Percentiles rank a stretch among this genome's conserved stretches.
Evolutionary conservation across 2,888 invertebrate species (phyloP).

Genomic region (Rutpela maculata): DNA sequence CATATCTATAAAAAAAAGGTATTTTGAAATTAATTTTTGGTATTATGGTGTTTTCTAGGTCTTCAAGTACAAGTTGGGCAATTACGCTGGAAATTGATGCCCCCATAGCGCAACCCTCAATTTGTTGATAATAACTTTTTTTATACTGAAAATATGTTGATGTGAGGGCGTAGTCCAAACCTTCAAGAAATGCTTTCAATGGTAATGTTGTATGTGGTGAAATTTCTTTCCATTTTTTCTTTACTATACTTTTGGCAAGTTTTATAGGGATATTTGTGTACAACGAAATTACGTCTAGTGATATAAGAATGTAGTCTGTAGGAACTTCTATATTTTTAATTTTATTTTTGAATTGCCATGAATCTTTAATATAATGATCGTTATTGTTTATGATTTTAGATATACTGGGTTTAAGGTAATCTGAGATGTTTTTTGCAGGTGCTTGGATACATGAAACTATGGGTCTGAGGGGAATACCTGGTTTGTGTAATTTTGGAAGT

Average conservation of each 20-base stretch:
- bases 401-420: conserved; percentile 24
- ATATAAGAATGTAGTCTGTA: conserved; percentile 15
- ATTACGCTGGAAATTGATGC: neutral
- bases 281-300: conserved; percentile 38
- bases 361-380: conserved; percentile 22
- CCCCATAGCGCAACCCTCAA: neutral
- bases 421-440: conserved; percentile 5
- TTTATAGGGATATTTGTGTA: conserved; percentile 36
- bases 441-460: conserved; percentile 34
- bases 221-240: neutral
- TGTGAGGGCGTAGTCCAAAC: neutral
- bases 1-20: neutral
- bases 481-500: conserved; percentile 5
- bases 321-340: conserved; percentile 31
- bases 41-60: neutral
- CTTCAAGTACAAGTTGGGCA: neutral
- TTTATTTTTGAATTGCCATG: conserved; percentile 32
- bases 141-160: neutral
- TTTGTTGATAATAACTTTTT: neutral
- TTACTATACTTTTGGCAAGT: conserved; percentile 15
- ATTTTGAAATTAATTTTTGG: neutral
- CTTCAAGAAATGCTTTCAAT: neutral
- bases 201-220: neutral
- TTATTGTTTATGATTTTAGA: conserved; percentile 9
- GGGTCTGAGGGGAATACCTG: neutral